phyloP scores from a whole-genome alignment of 2,113 vertebrate genomes.

The Pithys albifrons region DNA sequence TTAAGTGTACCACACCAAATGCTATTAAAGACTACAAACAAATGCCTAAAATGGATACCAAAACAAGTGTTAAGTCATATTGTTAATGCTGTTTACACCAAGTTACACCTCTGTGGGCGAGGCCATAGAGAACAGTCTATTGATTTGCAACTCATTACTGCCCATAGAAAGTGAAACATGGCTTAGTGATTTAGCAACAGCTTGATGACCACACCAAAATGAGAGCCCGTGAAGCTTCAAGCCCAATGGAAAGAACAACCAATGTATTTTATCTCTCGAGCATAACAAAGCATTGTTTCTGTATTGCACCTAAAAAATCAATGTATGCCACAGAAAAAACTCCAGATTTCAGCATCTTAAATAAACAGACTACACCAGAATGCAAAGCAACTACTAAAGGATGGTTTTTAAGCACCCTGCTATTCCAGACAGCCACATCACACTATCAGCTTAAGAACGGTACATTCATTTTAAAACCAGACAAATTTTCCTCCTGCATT shows the following conservation, averaged over 20 bases:
- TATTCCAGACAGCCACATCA: not conserved
- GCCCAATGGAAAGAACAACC: not conserved
- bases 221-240: not conserved
- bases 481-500: not conserved
- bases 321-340: not conserved
- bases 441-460: not conserved
- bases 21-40: not conserved
- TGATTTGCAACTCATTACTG: slow-evolving; percentile 29
- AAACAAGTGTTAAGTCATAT: not conserved
- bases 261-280: not conserved
- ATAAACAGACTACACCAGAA: not conserved
- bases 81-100: not conserved
- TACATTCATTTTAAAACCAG: not conserved
- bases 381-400: not conserved
- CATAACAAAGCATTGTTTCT: not conserved
- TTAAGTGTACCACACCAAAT: not conserved
- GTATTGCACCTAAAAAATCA: not conserved
- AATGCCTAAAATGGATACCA: not conserved
- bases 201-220: not conserved
- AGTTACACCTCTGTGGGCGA: not conserved
- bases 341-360: not conserved
- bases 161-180: not conserved
- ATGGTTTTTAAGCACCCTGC: not conserved
- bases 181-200: not conserved
- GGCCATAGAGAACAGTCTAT: not conserved